phyloP scores from a whole-genome alignment of 2,888 invertebrate species.

The Drosophila anomalata region DNA sequence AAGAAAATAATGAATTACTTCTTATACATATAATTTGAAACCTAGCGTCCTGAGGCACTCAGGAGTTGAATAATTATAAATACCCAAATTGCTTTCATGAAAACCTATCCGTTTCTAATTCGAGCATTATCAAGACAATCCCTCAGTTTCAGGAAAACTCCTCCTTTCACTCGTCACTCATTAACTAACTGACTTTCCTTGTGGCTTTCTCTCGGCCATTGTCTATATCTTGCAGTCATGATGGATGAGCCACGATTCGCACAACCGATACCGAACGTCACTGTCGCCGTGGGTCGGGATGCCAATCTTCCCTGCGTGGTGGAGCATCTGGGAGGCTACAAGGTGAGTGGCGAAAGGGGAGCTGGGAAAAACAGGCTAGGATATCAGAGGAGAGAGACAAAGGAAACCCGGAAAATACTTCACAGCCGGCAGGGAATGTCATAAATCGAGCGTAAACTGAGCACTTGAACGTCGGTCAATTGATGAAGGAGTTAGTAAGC shows the following conservation, averaged over 20 bases:
- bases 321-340: conserved; percentile 94
- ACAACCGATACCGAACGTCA: conserved; percentile 96
- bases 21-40: neutral
- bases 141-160: neutral
- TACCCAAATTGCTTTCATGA: neutral
- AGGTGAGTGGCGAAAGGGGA: conserved; percentile 86
- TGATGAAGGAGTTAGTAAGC: conserved; percentile 43
- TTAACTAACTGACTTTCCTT: conserved; percentile 63
- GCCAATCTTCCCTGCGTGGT: conserved; percentile 95
- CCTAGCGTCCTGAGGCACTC: neutral
- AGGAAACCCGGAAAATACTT: neutral
- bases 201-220: conserved; percentile 12
- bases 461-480: conserved; percentile 22
- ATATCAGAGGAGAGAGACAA: too few species aligned
- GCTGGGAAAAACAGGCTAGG: too few species aligned
- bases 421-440: conserved; percentile 12
- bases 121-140: conserved; percentile 2
- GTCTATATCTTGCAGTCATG: conserved; percentile 87
- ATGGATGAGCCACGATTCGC: conserved; percentile 94
- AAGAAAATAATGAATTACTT: neutral
- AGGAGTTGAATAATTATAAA: neutral
- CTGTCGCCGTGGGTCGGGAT: conserved; percentile 94
- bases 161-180: conserved; percentile 41
- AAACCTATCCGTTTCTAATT: neutral
- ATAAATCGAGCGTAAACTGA: conserved; percentile 63